Conservation (phyloP, 1,140 invertebrate species). For the Galleria mellonella region DNA sequence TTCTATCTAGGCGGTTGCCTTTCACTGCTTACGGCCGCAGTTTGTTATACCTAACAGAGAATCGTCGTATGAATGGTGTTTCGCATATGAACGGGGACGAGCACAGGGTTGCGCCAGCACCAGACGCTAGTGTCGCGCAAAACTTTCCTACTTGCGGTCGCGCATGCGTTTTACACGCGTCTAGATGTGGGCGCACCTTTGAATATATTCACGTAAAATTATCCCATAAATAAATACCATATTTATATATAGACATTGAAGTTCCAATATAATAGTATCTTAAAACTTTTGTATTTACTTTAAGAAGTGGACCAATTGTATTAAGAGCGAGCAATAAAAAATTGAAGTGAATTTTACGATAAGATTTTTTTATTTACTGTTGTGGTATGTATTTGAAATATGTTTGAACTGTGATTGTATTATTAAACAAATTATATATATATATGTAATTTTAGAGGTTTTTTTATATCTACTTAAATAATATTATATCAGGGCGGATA, state of each 20-base stretch:
- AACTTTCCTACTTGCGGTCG: conserved; percentile 26
- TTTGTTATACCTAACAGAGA: conserved; percentile 14
- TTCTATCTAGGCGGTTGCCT: conserved; percentile 8
- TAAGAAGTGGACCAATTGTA: conserved; percentile 11
- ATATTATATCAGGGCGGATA: too few species aligned
- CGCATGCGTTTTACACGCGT: conserved; percentile 7
- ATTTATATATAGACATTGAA: too few species aligned
- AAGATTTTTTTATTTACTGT: conserved; percentile 26
- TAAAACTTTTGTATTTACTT: too few species aligned
- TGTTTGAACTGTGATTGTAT: too few species aligned
- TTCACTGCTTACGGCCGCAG: conserved; percentile 17
- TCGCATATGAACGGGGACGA: conserved; percentile 19
- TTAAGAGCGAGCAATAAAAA: conserved; percentile 10
- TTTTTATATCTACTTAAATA: too few species aligned
- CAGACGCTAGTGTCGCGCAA: conserved; percentile 24
- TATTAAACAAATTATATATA: too few species aligned
- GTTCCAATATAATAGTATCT: too few species aligned
- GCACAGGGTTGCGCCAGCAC: conserved; percentile 19
- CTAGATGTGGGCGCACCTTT: too few species aligned
- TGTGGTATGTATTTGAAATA: conserved; percentile 26
- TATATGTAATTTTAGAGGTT: too few species aligned
- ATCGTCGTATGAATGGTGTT: conserved; percentile 18
- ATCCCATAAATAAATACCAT: too few species aligned
- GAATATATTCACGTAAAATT: too few species aligned
- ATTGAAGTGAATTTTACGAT: conserved; percentile 22